Evolutionary conservation across 2,797 vertebrate species (phyloP), one percentile per base, ranked within the genome.

Genomic region (Sebastes minor): DNA sequence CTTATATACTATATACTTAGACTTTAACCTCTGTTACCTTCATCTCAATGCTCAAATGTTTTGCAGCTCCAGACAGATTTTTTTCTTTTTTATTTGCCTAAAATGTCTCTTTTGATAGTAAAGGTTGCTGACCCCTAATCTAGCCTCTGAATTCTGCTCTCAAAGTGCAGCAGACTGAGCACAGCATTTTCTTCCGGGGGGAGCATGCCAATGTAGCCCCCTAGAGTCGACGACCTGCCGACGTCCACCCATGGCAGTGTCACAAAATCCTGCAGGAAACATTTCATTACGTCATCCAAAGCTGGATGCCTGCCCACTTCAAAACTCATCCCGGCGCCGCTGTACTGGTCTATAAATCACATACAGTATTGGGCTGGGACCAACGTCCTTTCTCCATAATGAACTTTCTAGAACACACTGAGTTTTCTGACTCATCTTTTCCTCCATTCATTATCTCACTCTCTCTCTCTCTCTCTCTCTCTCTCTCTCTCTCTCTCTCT

Each of bases 11-110:
- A 14, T 38, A 38, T 38, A 38, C 13, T 38, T 14, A 14, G 13
- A 38, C 35, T 38, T 0, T 38, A 6, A 38, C 0, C 13, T 14
- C 0, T 6, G 35, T 38, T 14, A 14, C 35, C 35, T 38, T 38
- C 35, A 38, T 42, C 38, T 1, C 38, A 42, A 14, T 42, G 38
- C 1, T 42, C 12, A 42, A 42, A 42, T 42, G 13, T 42, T 42
- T 42, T 42, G 13, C 2, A 0, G 38, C 38, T 12, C 13, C 38
- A 42, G 13, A 42, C 38, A 2, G 38, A 38, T 38, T 42, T 42
- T 6, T 6, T 42, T 42, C 13, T 3, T 42, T 42, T 42, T 42
- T 42, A 1, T 42, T 42, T 42, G 13, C 38, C 13, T 42, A 14
- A 0, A 42, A 42, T 42, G 38, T 6, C 38, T 42, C 38, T 14